Evolutionary conservation across 2,888 invertebrate genomes (phyloP).

Genomic region (Ptychoptera contaminata): DNA sequence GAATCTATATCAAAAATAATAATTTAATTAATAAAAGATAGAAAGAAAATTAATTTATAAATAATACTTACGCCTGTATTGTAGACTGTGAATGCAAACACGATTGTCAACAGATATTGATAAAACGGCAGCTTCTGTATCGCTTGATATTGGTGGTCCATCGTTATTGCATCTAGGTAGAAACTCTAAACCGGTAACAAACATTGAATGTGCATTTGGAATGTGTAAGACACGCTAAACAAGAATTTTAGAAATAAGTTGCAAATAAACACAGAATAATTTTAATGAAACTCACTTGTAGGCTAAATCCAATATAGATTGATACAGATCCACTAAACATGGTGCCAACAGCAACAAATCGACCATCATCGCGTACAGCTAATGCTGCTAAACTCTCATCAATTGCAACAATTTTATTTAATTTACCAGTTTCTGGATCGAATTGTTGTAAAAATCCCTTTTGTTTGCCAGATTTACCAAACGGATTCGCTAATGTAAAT

Average conservation of each 20-base stretch:
- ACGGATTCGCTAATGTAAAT: constrained; percentile 68
- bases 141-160: constrained; percentile 53
- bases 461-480: constrained; percentile 52
- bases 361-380: constrained; percentile 80
- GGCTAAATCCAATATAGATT: constrained; percentile 79
- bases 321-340: constrained; percentile 87
- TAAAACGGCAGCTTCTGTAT: constrained; percentile 73
- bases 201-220: constrained; percentile 81
- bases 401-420: constrained; percentile 41
- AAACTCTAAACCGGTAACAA: constrained; percentile 93
- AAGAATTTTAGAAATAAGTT: constrained; percentile 10
- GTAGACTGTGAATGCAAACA: constrained; percentile 76
- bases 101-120: constrained; percentile 94
- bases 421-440: constrained; percentile 45
- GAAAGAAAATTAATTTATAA: constrained; percentile 1
- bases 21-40: constrained; percentile 7
- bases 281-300: constrained; percentile 43
- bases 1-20: constrained; percentile 43
- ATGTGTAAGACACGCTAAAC: constrained; percentile 68
- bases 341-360: constrained; percentile 82
- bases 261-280: too few species aligned
- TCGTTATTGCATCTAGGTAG: constrained; percentile 55
- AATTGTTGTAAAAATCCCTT: constrained; percentile 66
- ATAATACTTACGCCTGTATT: constrained; percentile 48
- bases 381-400: constrained; percentile 69